These are phyloP conservation scores for Tupiocoris notatus DNA, from an alignment of 2,888 invertebrate genomes.

Conservation along the genomic window DNA sequence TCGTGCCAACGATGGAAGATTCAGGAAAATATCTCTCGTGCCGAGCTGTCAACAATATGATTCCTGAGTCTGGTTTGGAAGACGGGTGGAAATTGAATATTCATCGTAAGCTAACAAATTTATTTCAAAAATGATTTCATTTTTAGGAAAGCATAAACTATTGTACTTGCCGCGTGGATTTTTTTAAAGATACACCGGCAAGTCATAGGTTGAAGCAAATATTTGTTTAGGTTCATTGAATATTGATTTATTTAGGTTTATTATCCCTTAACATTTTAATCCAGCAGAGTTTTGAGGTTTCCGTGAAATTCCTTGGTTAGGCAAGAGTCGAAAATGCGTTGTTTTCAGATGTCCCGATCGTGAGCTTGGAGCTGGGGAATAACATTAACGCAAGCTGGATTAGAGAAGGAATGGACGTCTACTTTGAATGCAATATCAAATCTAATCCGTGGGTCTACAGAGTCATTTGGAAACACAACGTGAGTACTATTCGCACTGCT, in stretches of 20 bases:
- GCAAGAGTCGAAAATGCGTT: too few species aligned
- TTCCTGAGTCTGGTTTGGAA: slow-evolving; percentile 47
- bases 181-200: too few species aligned
- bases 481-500: too few species aligned
- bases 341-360: slow-evolving; percentile 68
- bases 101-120: slow-evolving; percentile 49
- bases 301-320: too few species aligned
- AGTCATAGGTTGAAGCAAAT: too few species aligned
- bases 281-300: too few species aligned
- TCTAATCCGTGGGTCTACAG: slow-evolving; percentile 77
- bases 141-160: neutral
- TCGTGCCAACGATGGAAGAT: slow-evolving; percentile 53
- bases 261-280: too few species aligned
- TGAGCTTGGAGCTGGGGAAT: slow-evolving; percentile 68
- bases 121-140: neutral
- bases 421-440: slow-evolving; percentile 75
- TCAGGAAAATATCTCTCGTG: slow-evolving; percentile 53
- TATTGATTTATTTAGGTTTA: too few species aligned
- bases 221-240: too few species aligned
- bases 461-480: slow-evolving; percentile 77
- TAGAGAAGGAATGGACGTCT: slow-evolving; percentile 77
- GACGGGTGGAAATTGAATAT: slow-evolving; percentile 51
- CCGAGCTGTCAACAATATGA: slow-evolving; percentile 51
- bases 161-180: too few species aligned
- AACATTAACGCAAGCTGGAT: slow-evolving; percentile 76